Conservation (phyloP, 2,797 vertebrate genomes). For the Liasis olivaceus region DNA sequence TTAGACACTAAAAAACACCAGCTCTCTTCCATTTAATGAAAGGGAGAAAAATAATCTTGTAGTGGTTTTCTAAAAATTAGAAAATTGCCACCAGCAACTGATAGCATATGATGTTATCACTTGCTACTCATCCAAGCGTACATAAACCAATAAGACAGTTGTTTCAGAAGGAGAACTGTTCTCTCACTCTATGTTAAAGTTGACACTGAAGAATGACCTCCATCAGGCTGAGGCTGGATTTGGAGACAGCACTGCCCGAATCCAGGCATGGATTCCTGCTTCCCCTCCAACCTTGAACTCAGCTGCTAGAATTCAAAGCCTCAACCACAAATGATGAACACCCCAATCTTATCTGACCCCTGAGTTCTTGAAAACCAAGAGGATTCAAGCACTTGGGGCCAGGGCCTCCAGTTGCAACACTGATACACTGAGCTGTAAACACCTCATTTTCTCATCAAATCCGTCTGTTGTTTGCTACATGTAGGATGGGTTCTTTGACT, state of each 20-base stretch:
- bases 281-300: not conserved
- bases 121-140: constrained; percentile 17
- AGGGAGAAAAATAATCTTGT: not conserved
- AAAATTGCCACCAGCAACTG: not conserved
- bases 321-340: not conserved
- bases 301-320: not conserved
- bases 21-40: not conserved
- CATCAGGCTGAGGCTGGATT: not conserved
- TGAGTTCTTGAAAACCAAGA: not conserved
- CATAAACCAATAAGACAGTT: not conserved
- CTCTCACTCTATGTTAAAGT: constrained; percentile 22
- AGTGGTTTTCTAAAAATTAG: not conserved
- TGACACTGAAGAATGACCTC: not conserved
- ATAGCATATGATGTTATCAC: not conserved
- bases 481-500: not conserved
- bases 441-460: not conserved
- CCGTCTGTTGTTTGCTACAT: not conserved
- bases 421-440: not conserved
- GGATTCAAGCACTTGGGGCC: not conserved
- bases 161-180: not conserved
- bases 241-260: not conserved
- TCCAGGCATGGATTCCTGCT: not conserved
- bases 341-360: not conserved
- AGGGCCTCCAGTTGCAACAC: not conserved
- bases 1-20: not conserved